phyloP scores from a whole-genome alignment of 2,888 invertebrate species.

The Dasypolia templi region DNA sequence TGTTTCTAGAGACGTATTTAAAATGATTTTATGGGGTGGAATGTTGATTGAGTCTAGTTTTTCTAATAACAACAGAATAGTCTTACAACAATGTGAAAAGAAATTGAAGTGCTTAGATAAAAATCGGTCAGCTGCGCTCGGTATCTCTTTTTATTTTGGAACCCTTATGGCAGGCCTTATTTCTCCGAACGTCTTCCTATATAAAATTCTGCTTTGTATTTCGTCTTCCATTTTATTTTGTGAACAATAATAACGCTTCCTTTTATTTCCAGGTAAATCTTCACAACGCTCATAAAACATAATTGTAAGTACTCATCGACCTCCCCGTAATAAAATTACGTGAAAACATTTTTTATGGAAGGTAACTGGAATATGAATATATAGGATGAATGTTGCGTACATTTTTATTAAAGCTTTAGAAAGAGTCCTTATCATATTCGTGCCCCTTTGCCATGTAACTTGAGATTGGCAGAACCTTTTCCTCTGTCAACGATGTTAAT shows the following conservation, averaged over 20 bases:
- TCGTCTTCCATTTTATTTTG: background rate
- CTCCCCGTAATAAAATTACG: conserved; percentile 29
- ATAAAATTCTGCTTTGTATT: background rate
- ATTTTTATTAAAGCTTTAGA: background rate
- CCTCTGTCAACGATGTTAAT: accelerated
- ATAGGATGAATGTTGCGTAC: background rate
- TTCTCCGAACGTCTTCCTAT: background rate
- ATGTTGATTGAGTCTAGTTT: background rate
- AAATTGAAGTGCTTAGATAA: background rate
- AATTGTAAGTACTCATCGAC: conserved; percentile 48
- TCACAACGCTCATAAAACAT: conserved; percentile 1
- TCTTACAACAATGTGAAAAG: background rate
- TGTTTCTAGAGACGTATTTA: background rate
- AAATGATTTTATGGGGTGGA: background rate
- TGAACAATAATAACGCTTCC: conserved; percentile 11
- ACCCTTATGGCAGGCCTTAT: background rate
- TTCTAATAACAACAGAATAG: background rate
- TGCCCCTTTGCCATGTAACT: background rate
- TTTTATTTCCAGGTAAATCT: conserved; percentile 58
- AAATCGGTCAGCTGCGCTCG: background rate
- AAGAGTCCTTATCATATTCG: background rate
- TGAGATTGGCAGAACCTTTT: background rate
- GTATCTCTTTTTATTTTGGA: background rate
- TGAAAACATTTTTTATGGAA: conserved; percentile 25
- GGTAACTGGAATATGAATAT: too few relatives aligned